These are phyloP conservation scores for Brachyopa scutellaris DNA, from an alignment of 2,888 invertebrate species.

Conservation along the genomic window DNA sequence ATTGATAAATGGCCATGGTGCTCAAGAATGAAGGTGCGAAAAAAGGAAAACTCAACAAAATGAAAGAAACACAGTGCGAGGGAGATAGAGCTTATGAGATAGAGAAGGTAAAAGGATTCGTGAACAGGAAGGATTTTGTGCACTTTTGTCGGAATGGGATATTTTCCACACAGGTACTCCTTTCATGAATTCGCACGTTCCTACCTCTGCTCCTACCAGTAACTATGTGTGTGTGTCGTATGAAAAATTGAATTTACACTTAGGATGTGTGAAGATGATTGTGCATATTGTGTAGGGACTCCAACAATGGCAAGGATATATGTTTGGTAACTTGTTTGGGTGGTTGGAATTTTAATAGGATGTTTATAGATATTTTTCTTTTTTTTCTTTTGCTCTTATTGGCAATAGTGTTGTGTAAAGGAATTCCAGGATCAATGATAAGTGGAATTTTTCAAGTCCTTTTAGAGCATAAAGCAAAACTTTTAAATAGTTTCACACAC, in stretches of 20 bases:
- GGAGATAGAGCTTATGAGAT: neutral
- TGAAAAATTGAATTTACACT: constrained; percentile 67
- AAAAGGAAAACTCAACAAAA: constrained; percentile 37
- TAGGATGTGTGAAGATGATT: constrained; percentile 35
- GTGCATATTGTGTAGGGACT: constrained; percentile 3
- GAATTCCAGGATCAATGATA: neutral
- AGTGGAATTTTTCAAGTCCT: neutral
- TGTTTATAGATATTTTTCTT: neutral
- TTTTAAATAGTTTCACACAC: too few relatives aligned
- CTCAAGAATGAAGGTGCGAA: constrained; percentile 64
- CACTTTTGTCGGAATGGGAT: constrained; percentile 58
- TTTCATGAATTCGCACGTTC: constrained; percentile 32
- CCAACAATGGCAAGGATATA: neutral
- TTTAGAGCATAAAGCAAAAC: too few relatives aligned
- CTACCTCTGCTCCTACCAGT: neutral
- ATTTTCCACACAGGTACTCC: constrained; percentile 35
- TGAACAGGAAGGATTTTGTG: constrained; percentile 64
- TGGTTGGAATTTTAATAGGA: constrained; percentile 14
- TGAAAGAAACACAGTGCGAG: neutral
- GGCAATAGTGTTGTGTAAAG: neutral
- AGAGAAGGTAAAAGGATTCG: constrained; percentile 20
- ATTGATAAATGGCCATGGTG: constrained; percentile 63
- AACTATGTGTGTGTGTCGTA: constrained; percentile 1
- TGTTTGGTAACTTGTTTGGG: neutral
- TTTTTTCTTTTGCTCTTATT: too few relatives aligned